Evolutionary conservation across 1,140 invertebrate genomes (phyloP), one percentile per base, ranked within the genome.

Genomic region (Bombus breviceps): DNA sequence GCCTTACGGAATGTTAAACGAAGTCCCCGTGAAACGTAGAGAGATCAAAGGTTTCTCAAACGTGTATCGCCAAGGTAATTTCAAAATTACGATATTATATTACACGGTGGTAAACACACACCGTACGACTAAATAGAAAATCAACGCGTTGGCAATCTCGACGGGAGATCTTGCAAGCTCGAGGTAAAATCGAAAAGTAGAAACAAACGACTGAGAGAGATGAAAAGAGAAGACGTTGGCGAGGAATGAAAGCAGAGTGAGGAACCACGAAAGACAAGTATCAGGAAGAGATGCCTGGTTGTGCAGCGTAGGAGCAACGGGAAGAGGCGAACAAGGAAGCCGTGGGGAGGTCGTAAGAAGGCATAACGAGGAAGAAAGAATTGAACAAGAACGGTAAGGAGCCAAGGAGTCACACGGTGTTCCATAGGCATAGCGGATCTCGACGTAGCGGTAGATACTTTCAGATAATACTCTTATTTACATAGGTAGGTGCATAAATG

Each of bases 381-480:
- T 90, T 85, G 81, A 83, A 85, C 72, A 89, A 88, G 90, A 92
- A 91, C 91, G 86, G 91, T 91, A 92, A 92, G 89, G 81, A 92
- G 89, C 59, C 87, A 34, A 91, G 87, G 91, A 93, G 92, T 93
- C 92, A 83, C 92, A 93, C 92, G 92, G 90, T 89, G 90, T 75
- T 88, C 79, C 83, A 92, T 82, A 82, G 87, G 81, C 80, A 90
- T 93, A 93, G 92, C 92, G 92, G 92, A 89, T 79, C 83, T 62
- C 77, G n/a, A 22, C 87, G 76, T 92, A 93, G 92, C 92, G 92
- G 92, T 92, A 92, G 92, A 93, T 92, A 90, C 89, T 74, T 83
- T 53, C 66, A 69, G 87, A 91, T 91, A 90, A 90, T 82, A 73
- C 87, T 89, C 83, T 90, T 89, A 92, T 93, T 93, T 92, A 89